phyloP scores from a whole-genome alignment of 2,888 invertebrate genomes.

The Cryptocephalus primarius region DNA sequence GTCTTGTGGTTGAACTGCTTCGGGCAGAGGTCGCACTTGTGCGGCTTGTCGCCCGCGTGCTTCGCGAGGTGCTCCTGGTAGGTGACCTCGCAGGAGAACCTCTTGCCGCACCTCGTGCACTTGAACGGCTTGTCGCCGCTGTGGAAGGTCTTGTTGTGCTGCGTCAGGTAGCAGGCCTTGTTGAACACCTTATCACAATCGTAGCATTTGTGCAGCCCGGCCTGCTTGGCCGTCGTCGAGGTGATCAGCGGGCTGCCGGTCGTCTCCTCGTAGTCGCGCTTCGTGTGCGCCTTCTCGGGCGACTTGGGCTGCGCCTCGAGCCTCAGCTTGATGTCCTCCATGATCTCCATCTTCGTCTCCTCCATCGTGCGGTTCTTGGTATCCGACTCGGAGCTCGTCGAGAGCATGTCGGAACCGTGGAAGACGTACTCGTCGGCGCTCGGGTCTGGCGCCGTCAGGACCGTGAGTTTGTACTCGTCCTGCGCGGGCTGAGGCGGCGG shows the following conservation, averaged over 20 bases:
- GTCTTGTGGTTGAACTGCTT: conserved; percentile 89
- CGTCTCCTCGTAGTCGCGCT: conserved; percentile 30
- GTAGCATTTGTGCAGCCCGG: conserved; percentile 52
- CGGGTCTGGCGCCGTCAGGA: conserved; percentile 32
- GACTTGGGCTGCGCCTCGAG: conserved; percentile 23
- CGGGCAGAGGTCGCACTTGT: conserved; percentile 74
- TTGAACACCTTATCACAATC: conserved; percentile 78
- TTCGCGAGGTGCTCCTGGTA: conserved; percentile 65
- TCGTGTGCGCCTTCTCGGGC: conserved; percentile 30
- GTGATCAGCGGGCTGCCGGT: conserved; percentile 27
- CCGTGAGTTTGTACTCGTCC: conserved; percentile 34
- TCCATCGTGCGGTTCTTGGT: conserved; percentile 9
- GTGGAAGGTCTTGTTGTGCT: conserved; percentile 85
- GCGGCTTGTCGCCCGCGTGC: conserved; percentile 74
- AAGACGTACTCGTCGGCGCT: conserved; percentile 16
- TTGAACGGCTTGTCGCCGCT: conserved; percentile 78
- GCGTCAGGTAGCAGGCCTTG: conserved; percentile 78
- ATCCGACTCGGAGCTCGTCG: conserved; percentile 11
- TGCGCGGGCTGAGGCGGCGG: conserved; percentile 18
- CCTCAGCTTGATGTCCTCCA: conserved; percentile 30
- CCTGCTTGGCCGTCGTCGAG: conserved; percentile 23
- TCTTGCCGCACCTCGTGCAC: conserved; percentile 76
- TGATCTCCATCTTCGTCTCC: conserved; percentile 25
- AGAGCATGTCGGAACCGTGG: conserved; percentile 8
- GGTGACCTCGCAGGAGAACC: conserved; percentile 61